Evolutionary conservation across 2,113 vertebrate genomes (phyloP), one percentile per base, ranked within the genome.

Genomic region (Alaudala cheleensis): DNA sequence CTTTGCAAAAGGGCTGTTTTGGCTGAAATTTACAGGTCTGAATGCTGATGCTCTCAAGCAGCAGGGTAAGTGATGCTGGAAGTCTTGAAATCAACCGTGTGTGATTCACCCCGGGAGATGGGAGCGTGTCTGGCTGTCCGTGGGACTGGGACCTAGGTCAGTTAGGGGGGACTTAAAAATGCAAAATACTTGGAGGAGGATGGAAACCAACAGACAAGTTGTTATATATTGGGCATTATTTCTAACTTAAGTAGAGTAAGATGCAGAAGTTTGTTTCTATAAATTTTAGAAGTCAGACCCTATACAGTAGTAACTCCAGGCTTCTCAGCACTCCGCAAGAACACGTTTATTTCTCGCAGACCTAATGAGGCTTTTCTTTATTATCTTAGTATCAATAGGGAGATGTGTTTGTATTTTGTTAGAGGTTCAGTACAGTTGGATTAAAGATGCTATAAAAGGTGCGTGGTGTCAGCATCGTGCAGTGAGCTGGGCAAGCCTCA

Each of bases 301-400:
- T 34, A 0, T 11, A 1, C 2, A 23, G 40, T 16, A 49, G 47
- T 37, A 70, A 37, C 85, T 88, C 56, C 2, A 42, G 50, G 39
- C 33, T 82, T 60, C 57, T 33, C 44, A 3, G 80, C 12, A 1
- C 51, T 64, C 58, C 31, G 80, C 29, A 4, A n/a, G 70, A 77
- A 42, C 25, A 1, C 3, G 4, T 29, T 76, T 45, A 15, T 71
- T 95, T 60, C 60, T 84, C 50, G 57, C 31, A 90, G 51, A 78
- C 53, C 28, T 62, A 67, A 88, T 22, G 56, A 92, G 57, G 49
- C 31, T 74, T 95, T 90, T 86, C 73, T 95, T 95, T 94, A 85
- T 95, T 94, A 88, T 86, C 51, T 64, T 56, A 12, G 16, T 49
- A 45, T 57, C 82, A 72, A 56, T 50, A 37, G 60, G 60, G 76